phyloP scores from a whole-genome alignment of 2,113 vertebrate species.

The Percina caprodes region DNA sequence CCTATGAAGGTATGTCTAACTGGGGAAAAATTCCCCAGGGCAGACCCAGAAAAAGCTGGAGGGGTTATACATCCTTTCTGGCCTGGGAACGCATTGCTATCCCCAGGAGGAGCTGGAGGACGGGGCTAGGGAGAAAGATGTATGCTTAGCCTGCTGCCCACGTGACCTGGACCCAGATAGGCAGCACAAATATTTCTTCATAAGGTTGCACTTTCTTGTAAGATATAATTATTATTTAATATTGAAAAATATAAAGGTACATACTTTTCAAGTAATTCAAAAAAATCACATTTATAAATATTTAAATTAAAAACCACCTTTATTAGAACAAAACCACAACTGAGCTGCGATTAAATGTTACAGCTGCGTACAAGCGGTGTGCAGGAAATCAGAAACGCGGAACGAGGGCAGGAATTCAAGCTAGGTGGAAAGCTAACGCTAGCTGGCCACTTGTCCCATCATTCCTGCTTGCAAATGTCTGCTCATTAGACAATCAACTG shows the following conservation, averaged over 20 bases:
- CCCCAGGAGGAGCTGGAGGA: slow-evolving; percentile 23
- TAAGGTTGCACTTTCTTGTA: neutral
- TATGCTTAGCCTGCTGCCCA: neutral
- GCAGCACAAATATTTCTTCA: neutral
- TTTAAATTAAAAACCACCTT: neutral
- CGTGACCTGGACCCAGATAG: slow-evolving; percentile 5
- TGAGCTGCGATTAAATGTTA: neutral
- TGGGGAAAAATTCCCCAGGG: slow-evolving; percentile 39
- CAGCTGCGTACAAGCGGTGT: neutral
- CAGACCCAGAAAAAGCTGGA: slow-evolving; percentile 39
- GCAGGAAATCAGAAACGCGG: too few species aligned
- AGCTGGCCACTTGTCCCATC: too few species aligned
- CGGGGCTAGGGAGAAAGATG: neutral
- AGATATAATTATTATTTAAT: neutral
- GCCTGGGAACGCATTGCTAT: slow-evolving; percentile 9
- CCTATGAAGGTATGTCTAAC: slow-evolving; percentile 38
- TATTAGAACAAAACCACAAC: neutral
- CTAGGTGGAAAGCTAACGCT: too few species aligned
- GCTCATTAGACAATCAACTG: too few species aligned
- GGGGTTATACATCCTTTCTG: slow-evolving; percentile 36
- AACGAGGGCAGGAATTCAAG: too few species aligned
- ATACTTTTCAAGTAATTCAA: neutral
- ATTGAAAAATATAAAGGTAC: too few species aligned
- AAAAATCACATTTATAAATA: neutral
- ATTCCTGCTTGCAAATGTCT: too few species aligned